A percentile compares a stretch with the other conserved stretches of the same genome.
phyloP scores from a whole-genome alignment of 1,140 invertebrate genomes.

The Nebria ingens region DNA sequence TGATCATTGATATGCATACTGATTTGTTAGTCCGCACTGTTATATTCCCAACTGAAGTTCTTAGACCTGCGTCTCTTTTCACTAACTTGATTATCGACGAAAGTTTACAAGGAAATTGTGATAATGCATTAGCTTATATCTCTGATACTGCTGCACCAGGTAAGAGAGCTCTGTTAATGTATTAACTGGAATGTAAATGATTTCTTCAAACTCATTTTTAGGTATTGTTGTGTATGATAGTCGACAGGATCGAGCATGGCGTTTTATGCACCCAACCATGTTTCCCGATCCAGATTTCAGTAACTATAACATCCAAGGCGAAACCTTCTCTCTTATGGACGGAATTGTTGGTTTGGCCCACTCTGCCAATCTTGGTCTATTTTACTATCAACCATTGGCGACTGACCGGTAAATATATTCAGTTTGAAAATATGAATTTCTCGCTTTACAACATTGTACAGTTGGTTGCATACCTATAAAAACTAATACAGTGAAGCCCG shows the following conservation, averaged over 20 bases:
- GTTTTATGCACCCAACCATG: constrained; percentile 65
- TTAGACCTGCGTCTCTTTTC: constrained; percentile 56
- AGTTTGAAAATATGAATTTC: no score
- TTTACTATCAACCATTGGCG: constrained; percentile 76
- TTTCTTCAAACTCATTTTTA: constrained; percentile 31
- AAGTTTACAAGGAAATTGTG: constrained; percentile 49
- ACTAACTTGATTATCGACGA: constrained; percentile 72
- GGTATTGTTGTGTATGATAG: constrained; percentile 65
- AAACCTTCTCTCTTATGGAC: constrained; percentile 64
- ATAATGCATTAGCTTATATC: constrained; percentile 67
- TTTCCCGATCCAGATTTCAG: constrained; percentile 67
- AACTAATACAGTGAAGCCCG: neutral
- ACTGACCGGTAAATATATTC: constrained; percentile 62
- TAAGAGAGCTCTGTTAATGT: no score
- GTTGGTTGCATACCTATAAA: neutral
- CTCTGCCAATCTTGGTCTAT: constrained; percentile 48
- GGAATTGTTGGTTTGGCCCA: constrained; percentile 68
- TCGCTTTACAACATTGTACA: neutral
- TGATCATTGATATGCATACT: constrained; percentile 65
- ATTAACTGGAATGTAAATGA: constrained; percentile 4
- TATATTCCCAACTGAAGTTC: constrained; percentile 49
- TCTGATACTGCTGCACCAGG: constrained; percentile 67
- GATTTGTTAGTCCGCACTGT: constrained; percentile 47
- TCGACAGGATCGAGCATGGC: constrained; percentile 59
- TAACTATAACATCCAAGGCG: constrained; percentile 49